Base-by-base conservation (phyloP, 1,140 invertebrate species). In the Druon quercuslanigerum region DNA sequence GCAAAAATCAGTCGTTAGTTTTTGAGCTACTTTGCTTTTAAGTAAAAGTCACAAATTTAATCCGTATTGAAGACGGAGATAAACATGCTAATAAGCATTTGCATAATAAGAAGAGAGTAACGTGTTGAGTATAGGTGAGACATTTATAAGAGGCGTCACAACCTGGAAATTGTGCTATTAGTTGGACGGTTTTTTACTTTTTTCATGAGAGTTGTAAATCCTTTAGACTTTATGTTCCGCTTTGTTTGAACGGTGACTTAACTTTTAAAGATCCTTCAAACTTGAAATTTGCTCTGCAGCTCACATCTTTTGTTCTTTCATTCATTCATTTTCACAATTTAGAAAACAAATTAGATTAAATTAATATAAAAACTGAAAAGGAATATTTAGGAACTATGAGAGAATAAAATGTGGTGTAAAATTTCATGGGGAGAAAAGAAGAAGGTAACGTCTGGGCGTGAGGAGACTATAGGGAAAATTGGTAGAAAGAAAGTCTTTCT, bases 401-500 rank as follows among this genome's bases (percentile, higher is more conserved):
- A 25, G 12, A 33, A 60, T 14, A 33, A 60, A 33, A 16, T 20
- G 2, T 60, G 2, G 20, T 14, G 1, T 25, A 25, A 33, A 33
- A 33, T 25, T 25, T 14, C 25, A 6, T 33, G 9, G 6, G 12
- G n/a, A 40, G 14, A 40, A 57, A 12, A 25, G 11, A 25, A 14
- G 20, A 66, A 66, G 16, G 40, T 16, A 33, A 1, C 25, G n/a
- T 57, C 20, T 57, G 11, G 8, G 20, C 12, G 13, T 33, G 3
- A 66, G 33, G 25, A 66, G 33, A 33, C 25, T 14, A 40, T 14
- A 6, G 14, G 13, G 33, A 66, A 66, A 60, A 25, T 14, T 80
- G 74, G 78, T 72, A 79, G 77, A 84, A 80, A 82, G 78, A 81
- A 85, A 82, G 78, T 84, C 70, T 81, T 78, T 82, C 71, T 77